phyloP scores from a whole-genome alignment of 53 echinoderm and acorn worm genomes.

The Crossaster papposus region DNA sequence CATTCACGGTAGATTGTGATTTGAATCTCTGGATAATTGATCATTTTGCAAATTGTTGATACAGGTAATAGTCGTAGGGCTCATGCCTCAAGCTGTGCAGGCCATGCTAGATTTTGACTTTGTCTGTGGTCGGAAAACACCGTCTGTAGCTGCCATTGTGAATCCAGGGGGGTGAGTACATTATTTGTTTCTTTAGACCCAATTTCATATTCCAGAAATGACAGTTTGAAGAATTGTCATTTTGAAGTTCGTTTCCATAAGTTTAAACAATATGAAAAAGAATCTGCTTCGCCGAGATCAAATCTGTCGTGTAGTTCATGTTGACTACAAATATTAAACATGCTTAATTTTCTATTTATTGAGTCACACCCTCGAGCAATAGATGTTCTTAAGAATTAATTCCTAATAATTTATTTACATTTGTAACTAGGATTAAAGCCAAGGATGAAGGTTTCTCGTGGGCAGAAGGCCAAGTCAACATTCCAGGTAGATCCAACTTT shows the following conservation, averaged over 20 bases:
- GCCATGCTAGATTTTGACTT: constrained; percentile 73
- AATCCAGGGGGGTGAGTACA: constrained; percentile 61
- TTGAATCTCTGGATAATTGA: neutral
- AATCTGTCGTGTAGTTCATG: neutral
- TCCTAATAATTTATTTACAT: neutral
- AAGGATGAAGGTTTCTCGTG: constrained; percentile 40
- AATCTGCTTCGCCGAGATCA: too few species aligned
- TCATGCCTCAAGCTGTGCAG: constrained; percentile 67
- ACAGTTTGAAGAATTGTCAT: neutral
- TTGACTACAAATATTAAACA: neutral
- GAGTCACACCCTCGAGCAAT: too few species aligned
- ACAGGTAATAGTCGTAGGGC: constrained; percentile 64
- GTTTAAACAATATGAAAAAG: too few species aligned
- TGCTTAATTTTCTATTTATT: neutral
- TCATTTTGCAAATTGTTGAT: neutral
- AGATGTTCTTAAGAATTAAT: neutral
- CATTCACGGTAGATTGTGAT: too few species aligned
- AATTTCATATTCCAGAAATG: neutral
- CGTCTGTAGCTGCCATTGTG: constrained; percentile 75
- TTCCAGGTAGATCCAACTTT: constrained; percentile 42
- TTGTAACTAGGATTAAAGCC: constrained; percentile 21
- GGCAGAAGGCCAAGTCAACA: constrained; percentile 46
- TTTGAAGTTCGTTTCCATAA: too few species aligned
- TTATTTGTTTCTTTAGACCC: neutral
- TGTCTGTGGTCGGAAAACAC: constrained; percentile 56